These are phyloP conservation scores for Molorchus minor DNA, from an alignment of 2,888 invertebrate species.

Conservation along the genomic window DNA sequence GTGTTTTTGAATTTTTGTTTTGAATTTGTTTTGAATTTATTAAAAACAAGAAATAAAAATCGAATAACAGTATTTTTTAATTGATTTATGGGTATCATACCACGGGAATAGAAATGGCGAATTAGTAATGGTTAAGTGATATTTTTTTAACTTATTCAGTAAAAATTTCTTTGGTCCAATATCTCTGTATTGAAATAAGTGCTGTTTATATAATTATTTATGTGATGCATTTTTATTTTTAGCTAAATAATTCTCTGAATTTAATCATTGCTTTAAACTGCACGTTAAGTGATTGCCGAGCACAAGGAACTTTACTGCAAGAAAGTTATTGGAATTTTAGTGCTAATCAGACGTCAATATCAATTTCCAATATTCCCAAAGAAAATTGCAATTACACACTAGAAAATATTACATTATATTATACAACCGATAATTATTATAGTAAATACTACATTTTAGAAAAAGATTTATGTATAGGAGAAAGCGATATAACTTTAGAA, in stretches of 20 bases:
- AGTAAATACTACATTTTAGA: slow-evolving; percentile 17
- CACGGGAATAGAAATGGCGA: no score
- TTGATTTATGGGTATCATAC: no score
- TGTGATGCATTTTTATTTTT: slow-evolving; percentile 19
- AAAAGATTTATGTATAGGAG: slow-evolving; percentile 25
- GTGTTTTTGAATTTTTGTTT: no score
- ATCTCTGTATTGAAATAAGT: no score
- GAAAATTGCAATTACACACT: slow-evolving; percentile 33
- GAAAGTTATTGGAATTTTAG: slow-evolving; percentile 34
- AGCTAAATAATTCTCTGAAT: slow-evolving; percentile 35
- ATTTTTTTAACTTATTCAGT: no score
- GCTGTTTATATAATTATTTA: not conserved
- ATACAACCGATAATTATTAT: slow-evolving; percentile 28
- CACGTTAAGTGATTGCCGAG: slow-evolving; percentile 28
- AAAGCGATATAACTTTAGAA: slow-evolving; percentile 1
- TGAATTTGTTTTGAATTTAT: no score
- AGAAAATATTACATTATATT: slow-evolving; percentile 39
- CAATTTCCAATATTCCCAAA: slow-evolving; percentile 30
- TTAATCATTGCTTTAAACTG: slow-evolving; percentile 42
- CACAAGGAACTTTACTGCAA: slow-evolving; percentile 35
- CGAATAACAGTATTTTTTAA: no score
- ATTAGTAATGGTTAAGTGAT: no score
- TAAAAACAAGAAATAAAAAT: no score
- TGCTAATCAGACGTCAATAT: slow-evolving; percentile 33
- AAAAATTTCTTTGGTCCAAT: no score